Base-by-base conservation (phyloP, 1,140 invertebrate species). In the Hyphantria cunea region DNA sequence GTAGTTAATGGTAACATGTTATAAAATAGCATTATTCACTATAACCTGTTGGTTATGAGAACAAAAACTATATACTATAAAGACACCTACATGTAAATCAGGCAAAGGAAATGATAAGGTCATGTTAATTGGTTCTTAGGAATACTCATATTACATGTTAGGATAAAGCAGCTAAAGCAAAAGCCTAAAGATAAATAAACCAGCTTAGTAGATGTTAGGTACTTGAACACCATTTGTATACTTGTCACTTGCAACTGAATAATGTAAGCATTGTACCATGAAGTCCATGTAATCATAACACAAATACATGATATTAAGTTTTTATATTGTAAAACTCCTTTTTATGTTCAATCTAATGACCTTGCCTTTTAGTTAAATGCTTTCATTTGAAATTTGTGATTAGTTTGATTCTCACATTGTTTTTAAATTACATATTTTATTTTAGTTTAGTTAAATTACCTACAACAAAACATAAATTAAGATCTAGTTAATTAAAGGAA, bases 1-100 rank as follows among this genome's bases (percentile, higher is more conserved):
- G 86, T 89, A 89, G 86, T 76, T 89, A 89, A 86, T 82, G 63
- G 44, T 76, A 76, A 72, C 70, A 74, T 47, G 44, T 64, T 59
- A 59, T 53, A 55, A 59, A 15, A 49, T 42, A 48, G 41, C 41
- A 64, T 62, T 49, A 48, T 60, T 66, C 41, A 49, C 5, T 25
- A 25, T 64, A 33, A 59, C 15, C 48, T 9, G 47, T 42, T 17
- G 50, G 17, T 68, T 67, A 34, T 64, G 45, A 55, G 61, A 72
- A 55, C 62, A 68, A 68, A 68, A 66, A 41, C 17, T 52, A 25
- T 15, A 17, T 53, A 32, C 11, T 11, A 54, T 15, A 54, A 12
- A 17, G 32, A 54, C 25, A 12, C 33, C 7, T 25, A 58, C 6
- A 55, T 42, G 37, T 34, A 54, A 44, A 17, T 13, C 41, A 55